A percentile compares a stretch with the other conserved stretches of the same genome.
phyloP scores from a whole-genome alignment of 2,113 vertebrate species.

The Neolamprologus hecqui region DNA sequence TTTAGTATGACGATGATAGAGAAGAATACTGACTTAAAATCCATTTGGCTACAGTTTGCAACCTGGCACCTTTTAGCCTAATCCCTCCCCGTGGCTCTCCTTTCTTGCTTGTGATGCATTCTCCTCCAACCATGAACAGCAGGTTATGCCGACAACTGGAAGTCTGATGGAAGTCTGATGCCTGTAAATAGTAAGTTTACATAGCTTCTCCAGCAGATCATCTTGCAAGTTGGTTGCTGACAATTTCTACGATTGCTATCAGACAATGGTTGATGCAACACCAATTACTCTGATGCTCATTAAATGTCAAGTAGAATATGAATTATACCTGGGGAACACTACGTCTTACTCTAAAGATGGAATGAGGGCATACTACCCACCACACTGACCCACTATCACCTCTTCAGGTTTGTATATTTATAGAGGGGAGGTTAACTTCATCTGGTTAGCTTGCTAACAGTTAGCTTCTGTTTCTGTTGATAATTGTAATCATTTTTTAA shows the following conservation, averaged over 20 bases:
- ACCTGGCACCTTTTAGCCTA: background rate
- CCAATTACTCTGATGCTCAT: background rate
- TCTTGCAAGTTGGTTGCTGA: background rate
- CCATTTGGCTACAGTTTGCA: background rate
- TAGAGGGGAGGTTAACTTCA: background rate
- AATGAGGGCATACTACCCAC: background rate
- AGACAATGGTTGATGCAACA: background rate
- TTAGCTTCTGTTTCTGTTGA: background rate
- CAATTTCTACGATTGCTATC: background rate
- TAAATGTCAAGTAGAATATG: background rate
- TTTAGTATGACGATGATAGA: background rate
- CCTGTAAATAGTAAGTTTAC: background rate
- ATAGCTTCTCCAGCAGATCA: background rate
- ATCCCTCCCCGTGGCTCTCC: rapidly evolving
- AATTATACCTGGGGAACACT: background rate
- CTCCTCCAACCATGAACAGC: background rate
- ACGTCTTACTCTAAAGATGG: rapidly evolving
- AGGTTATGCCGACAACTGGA: background rate
- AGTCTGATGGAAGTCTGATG: background rate
- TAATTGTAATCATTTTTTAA: background rate
- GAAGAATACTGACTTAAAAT: background rate
- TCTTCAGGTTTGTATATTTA: background rate
- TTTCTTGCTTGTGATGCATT: background rate
- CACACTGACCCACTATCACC: background rate
- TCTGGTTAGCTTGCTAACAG: background rate